phyloP scores from a whole-genome alignment of 2,797 vertebrate species.

The Thripadectes ignobilis region DNA sequence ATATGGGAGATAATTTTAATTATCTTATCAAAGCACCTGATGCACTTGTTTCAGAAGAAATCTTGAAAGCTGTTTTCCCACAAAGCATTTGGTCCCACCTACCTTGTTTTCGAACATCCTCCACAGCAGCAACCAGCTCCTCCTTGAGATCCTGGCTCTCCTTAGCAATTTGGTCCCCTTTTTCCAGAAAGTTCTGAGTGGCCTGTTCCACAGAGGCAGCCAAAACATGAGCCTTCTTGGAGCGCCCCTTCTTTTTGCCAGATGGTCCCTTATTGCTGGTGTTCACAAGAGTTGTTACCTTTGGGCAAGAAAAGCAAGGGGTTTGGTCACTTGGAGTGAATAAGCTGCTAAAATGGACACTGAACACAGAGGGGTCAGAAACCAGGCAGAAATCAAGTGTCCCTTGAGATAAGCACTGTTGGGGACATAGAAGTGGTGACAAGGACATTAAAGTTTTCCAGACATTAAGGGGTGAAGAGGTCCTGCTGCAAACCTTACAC shows the following conservation, averaged over 20 bases:
- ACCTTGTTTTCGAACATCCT: slow-evolving; percentile 98
- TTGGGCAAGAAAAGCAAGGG: not conserved
- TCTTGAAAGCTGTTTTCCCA: not conserved
- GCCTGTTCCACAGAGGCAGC: slow-evolving; percentile 98
- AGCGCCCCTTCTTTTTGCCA: slow-evolving; percentile 97
- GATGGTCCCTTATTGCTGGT: slow-evolving; percentile 98
- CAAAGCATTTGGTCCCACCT: not conserved
- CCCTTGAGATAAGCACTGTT: not conserved
- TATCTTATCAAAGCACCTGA: not conserved
- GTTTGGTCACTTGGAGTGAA: not conserved
- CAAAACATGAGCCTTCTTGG: slow-evolving; percentile 97
- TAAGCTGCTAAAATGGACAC: not conserved
- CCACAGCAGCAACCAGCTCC: slow-evolving; percentile 93
- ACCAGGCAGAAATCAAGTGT: not conserved
- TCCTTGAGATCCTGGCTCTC: slow-evolving; percentile 98
- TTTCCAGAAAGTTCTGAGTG: slow-evolving; percentile 97
- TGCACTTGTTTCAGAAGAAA: not conserved
- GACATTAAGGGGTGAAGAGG: not conserved
- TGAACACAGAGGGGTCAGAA: not conserved
- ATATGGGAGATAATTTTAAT: not conserved
- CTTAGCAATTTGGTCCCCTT: slow-evolving; percentile 97
- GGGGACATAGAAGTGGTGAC: not conserved
- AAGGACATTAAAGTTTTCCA: not conserved
- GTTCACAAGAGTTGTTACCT: slow-evolving; percentile 98
- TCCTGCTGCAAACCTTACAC: not conserved